Evolutionary conservation across 2,113 vertebrate genomes (phyloP).

Genomic region (human): DNA sequence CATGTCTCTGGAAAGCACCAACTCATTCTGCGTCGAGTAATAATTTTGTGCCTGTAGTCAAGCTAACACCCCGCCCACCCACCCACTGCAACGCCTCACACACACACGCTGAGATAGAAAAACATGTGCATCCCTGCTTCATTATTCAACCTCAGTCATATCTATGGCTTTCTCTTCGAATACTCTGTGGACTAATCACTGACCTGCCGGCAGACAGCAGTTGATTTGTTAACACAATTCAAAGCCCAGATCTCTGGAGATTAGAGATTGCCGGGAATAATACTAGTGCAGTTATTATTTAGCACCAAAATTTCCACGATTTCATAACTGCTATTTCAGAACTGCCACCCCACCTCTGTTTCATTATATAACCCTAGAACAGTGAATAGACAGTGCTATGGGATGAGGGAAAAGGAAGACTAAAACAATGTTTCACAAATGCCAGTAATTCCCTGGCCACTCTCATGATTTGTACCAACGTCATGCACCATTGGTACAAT

Average conservation of each 20-base stretch:
- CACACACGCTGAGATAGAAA: background rate
- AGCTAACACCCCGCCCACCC: background rate
- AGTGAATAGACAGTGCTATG: background rate
- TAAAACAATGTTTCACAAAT: background rate
- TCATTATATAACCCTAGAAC: background rate
- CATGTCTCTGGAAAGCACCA: background rate
- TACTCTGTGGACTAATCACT: background rate
- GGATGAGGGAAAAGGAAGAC: background rate
- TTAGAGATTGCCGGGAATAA: background rate
- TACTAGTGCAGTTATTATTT: background rate
- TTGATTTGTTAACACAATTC: background rate
- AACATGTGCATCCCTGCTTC: background rate
- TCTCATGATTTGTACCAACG: background rate
- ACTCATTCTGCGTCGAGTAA: background rate
- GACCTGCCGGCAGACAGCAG: background rate
- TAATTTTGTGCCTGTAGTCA: background rate
- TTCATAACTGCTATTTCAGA: background rate
- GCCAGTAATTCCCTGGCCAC: background rate
- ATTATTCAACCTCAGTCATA: background rate
- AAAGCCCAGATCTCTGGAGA: constrained; percentile 2
- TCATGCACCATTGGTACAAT: background rate
- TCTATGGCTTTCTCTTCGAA: background rate
- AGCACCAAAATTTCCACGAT: background rate
- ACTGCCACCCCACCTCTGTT: background rate
- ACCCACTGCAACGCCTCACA: too few species aligned